Conservation (phyloP, 2,797 vertebrate species). For the Astyanax mexicanus region DNA sequence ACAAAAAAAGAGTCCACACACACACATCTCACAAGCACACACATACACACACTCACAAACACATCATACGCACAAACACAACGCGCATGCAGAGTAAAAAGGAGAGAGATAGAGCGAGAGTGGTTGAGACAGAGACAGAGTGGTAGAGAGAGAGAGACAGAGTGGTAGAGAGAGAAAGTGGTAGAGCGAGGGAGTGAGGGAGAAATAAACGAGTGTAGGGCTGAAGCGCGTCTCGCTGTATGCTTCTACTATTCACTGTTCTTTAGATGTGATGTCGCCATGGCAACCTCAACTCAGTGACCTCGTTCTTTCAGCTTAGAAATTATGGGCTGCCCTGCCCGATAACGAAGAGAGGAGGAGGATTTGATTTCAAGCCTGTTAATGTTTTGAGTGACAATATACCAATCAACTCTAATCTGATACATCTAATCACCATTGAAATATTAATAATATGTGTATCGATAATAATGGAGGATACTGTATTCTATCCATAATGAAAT, state of each 20-base stretch:
- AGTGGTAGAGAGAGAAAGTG: constrained; percentile 8
- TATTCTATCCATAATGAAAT: not conserved
- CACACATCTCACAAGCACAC: not conserved
- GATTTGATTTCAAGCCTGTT: not conserved
- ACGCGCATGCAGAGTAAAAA: not conserved
- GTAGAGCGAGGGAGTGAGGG: not conserved
- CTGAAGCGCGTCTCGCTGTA: constrained; percentile 59
- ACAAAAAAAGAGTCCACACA: too few species aligned
- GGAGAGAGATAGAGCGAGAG: not conserved
- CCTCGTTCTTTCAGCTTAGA: constrained; percentile 92
- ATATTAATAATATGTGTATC: not conserved
- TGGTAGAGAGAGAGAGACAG: not conserved
- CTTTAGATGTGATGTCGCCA: constrained; percentile 88
- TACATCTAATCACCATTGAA: not conserved
- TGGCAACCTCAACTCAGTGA: constrained; percentile 90
- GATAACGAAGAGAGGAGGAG: constrained; percentile 68
- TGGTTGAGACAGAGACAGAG: constrained; percentile 6
- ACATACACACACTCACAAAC: constrained; percentile 10
- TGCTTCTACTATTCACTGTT: constrained; percentile 84
- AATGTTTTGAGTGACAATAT: constrained; percentile 4
- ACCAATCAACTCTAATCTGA: constrained; percentile 11
- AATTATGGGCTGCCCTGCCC: constrained; percentile 90
- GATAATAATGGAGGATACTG: not conserved
- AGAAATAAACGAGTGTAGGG: constrained; percentile 41
- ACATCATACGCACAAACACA: constrained; percentile 3